Conservation (phyloP, 1,140 invertebrate genomes). For the Drepana arcuata region DNA sequence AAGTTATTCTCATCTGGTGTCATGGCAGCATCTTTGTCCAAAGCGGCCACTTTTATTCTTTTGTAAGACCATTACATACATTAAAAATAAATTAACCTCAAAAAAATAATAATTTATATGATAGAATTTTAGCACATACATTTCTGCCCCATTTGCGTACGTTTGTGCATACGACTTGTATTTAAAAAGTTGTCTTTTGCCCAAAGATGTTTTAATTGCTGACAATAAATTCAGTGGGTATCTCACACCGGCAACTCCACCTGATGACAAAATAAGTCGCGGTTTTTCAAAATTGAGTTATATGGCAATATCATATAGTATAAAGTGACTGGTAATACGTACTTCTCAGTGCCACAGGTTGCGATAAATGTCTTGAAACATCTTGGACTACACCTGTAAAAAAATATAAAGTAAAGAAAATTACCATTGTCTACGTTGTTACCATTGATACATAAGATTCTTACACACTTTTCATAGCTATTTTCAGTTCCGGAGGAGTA, state of each 20-base stretch:
- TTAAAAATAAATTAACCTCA: not conserved
- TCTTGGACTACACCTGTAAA: conserved; percentile 33
- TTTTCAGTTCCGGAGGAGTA: conserved; percentile 26
- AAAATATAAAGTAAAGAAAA: conserved; percentile 4
- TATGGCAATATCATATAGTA: conserved; percentile 3
- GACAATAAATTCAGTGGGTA: conserved; percentile 39
- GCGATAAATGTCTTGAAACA: conserved; percentile 32
- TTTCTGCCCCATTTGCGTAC: conserved; percentile 36
- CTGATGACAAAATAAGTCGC: conserved; percentile 14
- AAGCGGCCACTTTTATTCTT: too few relatives aligned
- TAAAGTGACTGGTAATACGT: conserved; percentile 8
- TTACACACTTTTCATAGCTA: conserved; percentile 40
- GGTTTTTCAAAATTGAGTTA: not conserved
- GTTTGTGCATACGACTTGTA: conserved; percentile 42
- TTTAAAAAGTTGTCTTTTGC: conserved; percentile 34
- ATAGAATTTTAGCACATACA: conserved; percentile 17
- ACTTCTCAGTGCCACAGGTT: conserved; percentile 37
- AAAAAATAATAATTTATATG: conserved; percentile 1
- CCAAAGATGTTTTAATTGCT: conserved; percentile 33
- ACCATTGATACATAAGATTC: not conserved
- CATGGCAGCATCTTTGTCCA: not conserved
- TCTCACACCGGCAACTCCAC: conserved; percentile 40
- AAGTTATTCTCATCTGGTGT: conserved; percentile 29
- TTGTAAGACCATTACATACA: not conserved
- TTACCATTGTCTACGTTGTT: not conserved